These are phyloP conservation scores for Hypselothyrea guttata DNA, from an alignment of 2,888 invertebrate species.

Conservation along the genomic window DNA sequence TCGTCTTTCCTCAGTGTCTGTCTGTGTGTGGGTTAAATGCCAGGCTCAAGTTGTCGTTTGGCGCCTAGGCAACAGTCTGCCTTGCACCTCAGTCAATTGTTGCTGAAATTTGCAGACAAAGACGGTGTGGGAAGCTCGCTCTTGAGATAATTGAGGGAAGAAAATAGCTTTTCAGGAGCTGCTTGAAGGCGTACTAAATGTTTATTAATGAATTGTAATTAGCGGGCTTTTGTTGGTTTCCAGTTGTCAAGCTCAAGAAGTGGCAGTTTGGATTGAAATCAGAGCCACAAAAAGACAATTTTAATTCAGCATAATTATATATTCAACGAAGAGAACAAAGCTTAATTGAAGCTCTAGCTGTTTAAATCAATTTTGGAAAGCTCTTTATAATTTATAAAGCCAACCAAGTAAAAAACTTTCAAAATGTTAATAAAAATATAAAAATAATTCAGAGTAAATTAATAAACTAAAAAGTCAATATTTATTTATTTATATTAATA, in stretches of 20 bases:
- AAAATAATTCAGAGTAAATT: too few species aligned
- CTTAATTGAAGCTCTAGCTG: background rate
- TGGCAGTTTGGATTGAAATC: constrained; percentile 8
- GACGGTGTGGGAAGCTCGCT: background rate
- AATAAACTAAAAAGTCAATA: too few species aligned
- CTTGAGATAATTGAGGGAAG: too few species aligned
- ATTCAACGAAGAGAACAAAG: background rate
- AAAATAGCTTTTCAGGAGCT: constrained; percentile 1
- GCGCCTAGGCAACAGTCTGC: constrained; percentile 1
- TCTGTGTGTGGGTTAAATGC: constrained; percentile 15
- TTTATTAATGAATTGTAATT: constrained; percentile 56
- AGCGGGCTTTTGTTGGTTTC: background rate
- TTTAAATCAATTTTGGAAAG: background rate
- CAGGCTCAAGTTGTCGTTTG: constrained; percentile 25
- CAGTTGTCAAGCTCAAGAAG: constrained; percentile 2
- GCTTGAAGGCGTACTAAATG: constrained; percentile 9
- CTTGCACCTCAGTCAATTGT: constrained; percentile 30
- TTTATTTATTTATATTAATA: too few species aligned
- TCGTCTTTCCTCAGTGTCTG: background rate
- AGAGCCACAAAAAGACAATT: constrained; percentile 3
- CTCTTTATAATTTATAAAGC: background rate
- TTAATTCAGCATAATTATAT: background rate
- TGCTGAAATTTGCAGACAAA: constrained; percentile 29
- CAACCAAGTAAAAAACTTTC: background rate
- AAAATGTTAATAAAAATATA: background rate